phyloP scores from a whole-genome alignment of 2,113 vertebrate genomes.

The Pelecanus crispus region DNA sequence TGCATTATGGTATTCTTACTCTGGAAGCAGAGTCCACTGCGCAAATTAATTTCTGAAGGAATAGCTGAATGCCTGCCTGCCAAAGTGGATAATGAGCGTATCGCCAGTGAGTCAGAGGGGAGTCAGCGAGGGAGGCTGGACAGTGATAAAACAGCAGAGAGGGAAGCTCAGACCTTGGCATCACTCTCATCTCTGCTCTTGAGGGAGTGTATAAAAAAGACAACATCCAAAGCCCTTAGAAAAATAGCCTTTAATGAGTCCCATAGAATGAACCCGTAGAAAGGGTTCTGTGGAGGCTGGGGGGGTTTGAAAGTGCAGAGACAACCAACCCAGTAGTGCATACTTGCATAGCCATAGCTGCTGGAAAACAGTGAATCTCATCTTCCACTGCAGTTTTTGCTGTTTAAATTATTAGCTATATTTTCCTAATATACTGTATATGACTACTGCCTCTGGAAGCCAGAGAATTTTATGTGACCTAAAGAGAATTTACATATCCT shows the following conservation, averaged over 20 bases:
- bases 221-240: not conserved
- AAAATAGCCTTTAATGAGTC: slow-evolving; percentile 33
- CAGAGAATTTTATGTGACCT: not conserved
- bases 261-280: not conserved
- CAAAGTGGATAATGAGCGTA: not conserved
- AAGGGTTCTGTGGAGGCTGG: not conserved
- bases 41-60: slow-evolving; percentile 35
- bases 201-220: slow-evolving; percentile 1
- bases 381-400: not conserved
- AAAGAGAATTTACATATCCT: not conserved
- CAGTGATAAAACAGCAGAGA: not conserved
- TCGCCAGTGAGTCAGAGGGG: not conserved
- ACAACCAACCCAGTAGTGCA: not conserved
- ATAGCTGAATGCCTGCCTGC: not conserved
- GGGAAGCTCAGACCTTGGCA: slow-evolving; percentile 10
- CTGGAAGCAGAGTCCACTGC: not conserved
- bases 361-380: not conserved
- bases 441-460: not conserved
- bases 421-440: not conserved
- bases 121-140: slow-evolving; percentile 15
- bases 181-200: not conserved
- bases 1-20: not conserved
- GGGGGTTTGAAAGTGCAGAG: not conserved
- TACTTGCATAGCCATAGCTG: not conserved
- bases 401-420: not conserved